Evolutionary conservation across 2,113 vertebrate genomes (phyloP).

Genomic region (Lasiurus cinereus): DNA sequence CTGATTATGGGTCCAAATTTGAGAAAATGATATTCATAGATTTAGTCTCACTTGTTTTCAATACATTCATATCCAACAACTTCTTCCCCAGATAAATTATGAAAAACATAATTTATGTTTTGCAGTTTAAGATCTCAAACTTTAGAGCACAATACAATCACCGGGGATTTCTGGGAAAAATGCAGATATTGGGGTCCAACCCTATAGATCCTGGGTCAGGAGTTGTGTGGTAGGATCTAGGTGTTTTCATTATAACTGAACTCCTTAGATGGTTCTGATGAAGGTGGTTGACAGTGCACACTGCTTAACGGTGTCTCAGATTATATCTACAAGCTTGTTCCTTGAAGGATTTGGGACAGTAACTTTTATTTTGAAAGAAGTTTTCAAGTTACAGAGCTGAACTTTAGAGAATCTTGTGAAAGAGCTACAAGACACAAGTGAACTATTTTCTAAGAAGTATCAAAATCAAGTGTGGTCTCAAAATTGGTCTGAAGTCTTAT

Average conservation of each 20-base stretch:
- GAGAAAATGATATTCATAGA: background rate
- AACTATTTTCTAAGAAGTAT: background rate
- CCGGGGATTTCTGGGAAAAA: background rate
- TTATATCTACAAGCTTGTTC: background rate
- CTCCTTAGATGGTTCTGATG: background rate
- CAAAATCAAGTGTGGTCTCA: background rate
- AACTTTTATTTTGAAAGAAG: conserved; percentile 40
- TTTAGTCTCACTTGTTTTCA: background rate
- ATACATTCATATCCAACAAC: background rate
- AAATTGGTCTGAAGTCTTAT: background rate
- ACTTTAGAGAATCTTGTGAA: background rate
- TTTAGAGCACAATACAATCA: background rate
- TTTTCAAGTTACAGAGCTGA: background rate
- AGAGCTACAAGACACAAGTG: background rate
- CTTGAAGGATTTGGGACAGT: background rate
- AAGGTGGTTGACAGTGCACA: background rate
- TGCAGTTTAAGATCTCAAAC: background rate
- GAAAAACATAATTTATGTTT: background rate
- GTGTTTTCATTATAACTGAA: background rate
- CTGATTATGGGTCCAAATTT: conserved; percentile 12
- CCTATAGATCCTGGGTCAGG: background rate
- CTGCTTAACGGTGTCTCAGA: background rate
- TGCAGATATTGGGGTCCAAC: background rate
- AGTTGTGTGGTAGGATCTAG: background rate
- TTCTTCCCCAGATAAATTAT: background rate